Conservation (phyloP, 1,140 invertebrate genomes). For the Thaumetopoea pityocampa region DNA sequence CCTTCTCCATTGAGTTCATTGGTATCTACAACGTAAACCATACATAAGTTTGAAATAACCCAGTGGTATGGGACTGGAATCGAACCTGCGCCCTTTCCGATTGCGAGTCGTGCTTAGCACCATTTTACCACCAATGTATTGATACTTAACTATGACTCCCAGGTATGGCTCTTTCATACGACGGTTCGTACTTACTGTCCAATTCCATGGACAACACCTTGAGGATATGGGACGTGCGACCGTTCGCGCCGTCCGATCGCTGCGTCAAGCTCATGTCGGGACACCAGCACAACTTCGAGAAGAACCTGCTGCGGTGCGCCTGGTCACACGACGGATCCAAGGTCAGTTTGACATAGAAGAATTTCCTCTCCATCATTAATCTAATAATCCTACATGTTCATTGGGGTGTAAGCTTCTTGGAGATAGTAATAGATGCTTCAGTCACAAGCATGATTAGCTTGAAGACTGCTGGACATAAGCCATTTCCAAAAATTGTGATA, state of each 20-base stretch:
- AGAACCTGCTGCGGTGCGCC: constrained; percentile 90
- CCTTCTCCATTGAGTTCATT: too few relatives aligned
- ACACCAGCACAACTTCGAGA: constrained; percentile 99
- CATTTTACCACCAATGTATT: too few relatives aligned
- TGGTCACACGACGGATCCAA: constrained; percentile 94
- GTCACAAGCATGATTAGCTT: too few relatives aligned
- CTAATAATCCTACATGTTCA: too few relatives aligned
- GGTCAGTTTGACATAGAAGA: constrained; percentile 60
- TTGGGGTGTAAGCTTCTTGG: too few relatives aligned
- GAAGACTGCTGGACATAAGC: too few relatives aligned
- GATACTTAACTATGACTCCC: constrained; percentile 2
- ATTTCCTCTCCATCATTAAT: background rate
- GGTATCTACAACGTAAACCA: too few relatives aligned
- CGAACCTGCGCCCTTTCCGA: too few relatives aligned
- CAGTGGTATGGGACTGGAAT: too few relatives aligned
- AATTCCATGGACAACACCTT: constrained; percentile 98
- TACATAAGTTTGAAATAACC: background rate
- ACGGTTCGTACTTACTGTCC: constrained; percentile 95
- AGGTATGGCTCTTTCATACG: constrained; percentile 91
- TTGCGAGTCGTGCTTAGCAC: too few relatives aligned
- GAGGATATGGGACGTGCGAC: constrained; percentile 88
- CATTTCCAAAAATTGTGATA: too few relatives aligned
- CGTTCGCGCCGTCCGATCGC: constrained; percentile 91
- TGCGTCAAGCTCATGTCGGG: constrained; percentile 95
- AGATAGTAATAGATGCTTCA: too few relatives aligned